These are phyloP conservation scores for Whitmania pigra DNA, from an alignment of 1,140 invertebrate species.

Conservation along the genomic window DNA sequence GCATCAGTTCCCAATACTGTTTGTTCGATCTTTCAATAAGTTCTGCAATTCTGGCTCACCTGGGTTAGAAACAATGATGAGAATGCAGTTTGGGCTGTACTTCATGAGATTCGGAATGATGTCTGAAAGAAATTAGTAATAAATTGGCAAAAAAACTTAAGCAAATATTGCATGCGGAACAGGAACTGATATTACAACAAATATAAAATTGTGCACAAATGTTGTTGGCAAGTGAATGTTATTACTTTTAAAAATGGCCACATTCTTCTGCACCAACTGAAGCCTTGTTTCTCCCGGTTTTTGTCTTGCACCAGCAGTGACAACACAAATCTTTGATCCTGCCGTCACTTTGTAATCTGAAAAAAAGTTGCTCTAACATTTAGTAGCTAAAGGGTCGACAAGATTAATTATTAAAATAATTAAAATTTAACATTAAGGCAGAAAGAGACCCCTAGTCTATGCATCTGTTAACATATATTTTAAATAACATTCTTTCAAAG, in stretches of 20 bases:
- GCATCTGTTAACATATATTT: no score
- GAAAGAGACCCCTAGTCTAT: no score
- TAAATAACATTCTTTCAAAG: no score
- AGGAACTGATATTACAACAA: no score
- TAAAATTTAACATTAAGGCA: no score
- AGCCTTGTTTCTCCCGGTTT: slow-evolving; percentile 69
- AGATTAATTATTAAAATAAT: not conserved
- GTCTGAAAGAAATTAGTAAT: slow-evolving; percentile 29
- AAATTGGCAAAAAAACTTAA: no score
- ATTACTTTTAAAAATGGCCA: slow-evolving; percentile 64
- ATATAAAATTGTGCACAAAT: no score
- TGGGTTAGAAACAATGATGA: slow-evolving; percentile 77
- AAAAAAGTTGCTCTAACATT: slow-evolving; percentile 24
- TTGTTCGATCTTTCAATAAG: no score
- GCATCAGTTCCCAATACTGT: no score
- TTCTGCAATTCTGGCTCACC: slow-evolving; percentile 35
- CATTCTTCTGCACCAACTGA: slow-evolving; percentile 71
- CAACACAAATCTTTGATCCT: slow-evolving; percentile 67
- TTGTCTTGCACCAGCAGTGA: slow-evolving; percentile 76
- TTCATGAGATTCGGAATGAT: slow-evolving; percentile 69
- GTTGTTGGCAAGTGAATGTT: no score
- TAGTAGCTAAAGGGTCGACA: no score
- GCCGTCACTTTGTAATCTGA: slow-evolving; percentile 62
- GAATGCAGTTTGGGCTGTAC: slow-evolving; percentile 68
- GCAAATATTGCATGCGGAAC: no score